A percentile compares a stretch with the other conserved stretches of the same genome.
Evolutionary conservation across 2,888 invertebrate species (phyloP).

Genomic region (Hypomecis atomaria): DNA sequence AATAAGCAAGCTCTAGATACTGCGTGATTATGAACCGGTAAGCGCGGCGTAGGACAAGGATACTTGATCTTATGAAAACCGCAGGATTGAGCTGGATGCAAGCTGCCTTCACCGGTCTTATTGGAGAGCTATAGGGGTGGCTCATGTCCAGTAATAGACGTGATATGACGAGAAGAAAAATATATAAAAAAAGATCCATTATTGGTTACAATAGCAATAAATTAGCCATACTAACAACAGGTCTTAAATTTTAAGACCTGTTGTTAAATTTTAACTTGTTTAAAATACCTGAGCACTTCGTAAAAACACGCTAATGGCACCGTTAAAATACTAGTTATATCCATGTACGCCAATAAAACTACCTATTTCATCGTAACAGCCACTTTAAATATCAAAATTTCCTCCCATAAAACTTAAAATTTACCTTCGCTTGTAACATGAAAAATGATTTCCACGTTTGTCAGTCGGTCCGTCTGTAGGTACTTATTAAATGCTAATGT

Average conservation of each 20-base stretch:
- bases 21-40: too few relatives aligned
- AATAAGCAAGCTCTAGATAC: too few relatives aligned
- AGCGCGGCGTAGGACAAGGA: too few relatives aligned
- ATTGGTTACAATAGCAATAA: too few relatives aligned
- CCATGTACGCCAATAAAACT: constrained; percentile 1
- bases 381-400: constrained; percentile 25
- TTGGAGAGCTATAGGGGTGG: too few relatives aligned
- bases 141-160: too few relatives aligned
- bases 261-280: constrained; percentile 1
- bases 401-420: constrained; percentile 10
- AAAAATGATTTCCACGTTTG: constrained; percentile 40
- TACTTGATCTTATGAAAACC: too few relatives aligned
- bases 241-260: not conserved
- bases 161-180: too few relatives aligned
- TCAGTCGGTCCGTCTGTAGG: constrained; percentile 40
- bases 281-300: constrained; percentile 2
- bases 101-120: too few relatives aligned
- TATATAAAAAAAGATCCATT: too few relatives aligned
- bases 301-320: not conserved
- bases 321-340: not conserved
- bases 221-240: too few relatives aligned
- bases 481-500: constrained; percentile 45
- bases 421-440: constrained; percentile 25
- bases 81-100: too few relatives aligned
- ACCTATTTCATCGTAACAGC: constrained; percentile 7